Evolutionary conservation across 2,113 vertebrate genomes (phyloP).

Genomic region (Marcusenius ussheri): DNA sequence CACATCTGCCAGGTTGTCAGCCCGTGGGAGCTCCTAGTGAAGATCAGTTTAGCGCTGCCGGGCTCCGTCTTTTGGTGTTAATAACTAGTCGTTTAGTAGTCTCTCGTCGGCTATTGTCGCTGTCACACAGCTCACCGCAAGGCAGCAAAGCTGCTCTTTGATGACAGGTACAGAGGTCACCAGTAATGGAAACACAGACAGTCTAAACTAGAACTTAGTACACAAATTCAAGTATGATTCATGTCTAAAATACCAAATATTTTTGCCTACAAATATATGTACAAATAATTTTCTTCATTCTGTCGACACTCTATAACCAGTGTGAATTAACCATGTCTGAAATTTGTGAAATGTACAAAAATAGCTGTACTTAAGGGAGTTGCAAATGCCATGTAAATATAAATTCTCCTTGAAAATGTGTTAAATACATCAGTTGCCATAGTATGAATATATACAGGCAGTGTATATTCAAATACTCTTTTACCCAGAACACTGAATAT

Average conservation of each 20-base stretch:
- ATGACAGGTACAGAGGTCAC: slow-evolving; percentile 36
- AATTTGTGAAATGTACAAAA: slow-evolving; percentile 12
- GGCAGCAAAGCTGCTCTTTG: slow-evolving; percentile 39
- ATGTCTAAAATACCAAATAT: slow-evolving; percentile 43
- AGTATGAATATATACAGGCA: slow-evolving; percentile 4
- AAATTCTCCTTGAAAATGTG: background rate
- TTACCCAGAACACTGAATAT: background rate
- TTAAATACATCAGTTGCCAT: background rate
- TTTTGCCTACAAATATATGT: slow-evolving; percentile 41
- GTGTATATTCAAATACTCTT: background rate
- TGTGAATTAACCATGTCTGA: background rate
- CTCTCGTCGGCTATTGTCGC: background rate
- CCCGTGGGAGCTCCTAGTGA: background rate
- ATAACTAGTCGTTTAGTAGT: background rate
- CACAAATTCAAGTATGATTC: slow-evolving; percentile 48
- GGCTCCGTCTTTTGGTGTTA: background rate
- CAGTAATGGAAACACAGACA: slow-evolving; percentile 25
- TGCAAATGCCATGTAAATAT: background rate
- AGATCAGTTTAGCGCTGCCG: background rate
- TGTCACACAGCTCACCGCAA: slow-evolving; percentile 8
- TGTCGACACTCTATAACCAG: slow-evolving; percentile 26
- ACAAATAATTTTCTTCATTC: slow-evolving; percentile 41
- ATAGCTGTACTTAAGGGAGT: background rate
- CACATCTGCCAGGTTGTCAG: background rate
- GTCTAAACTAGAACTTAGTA: slow-evolving; percentile 36